These are phyloP conservation scores for Diabrotica virgifera DNA, from an alignment of 1,140 invertebrate genomes.

Conservation along the genomic window DNA sequence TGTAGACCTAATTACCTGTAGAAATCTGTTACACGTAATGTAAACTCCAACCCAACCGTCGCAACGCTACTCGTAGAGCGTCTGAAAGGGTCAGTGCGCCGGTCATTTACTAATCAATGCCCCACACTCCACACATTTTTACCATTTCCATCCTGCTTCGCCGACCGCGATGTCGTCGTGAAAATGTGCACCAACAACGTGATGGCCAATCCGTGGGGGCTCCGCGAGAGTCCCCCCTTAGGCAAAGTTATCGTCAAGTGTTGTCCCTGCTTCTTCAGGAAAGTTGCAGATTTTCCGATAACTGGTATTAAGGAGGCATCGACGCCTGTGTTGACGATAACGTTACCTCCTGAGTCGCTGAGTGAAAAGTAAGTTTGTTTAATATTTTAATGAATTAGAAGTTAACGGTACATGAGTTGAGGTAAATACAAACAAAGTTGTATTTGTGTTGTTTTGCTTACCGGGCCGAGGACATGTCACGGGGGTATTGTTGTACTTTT, in stretches of 20 bases:
- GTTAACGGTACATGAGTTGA: neutral
- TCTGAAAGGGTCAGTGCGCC: constrained; percentile 32
- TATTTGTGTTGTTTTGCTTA: no score
- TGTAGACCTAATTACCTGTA: neutral
- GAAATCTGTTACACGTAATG: constrained; percentile 1
- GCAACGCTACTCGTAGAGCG: constrained; percentile 8
- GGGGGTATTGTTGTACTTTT: neutral
- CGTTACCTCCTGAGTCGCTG: constrained; percentile 18
- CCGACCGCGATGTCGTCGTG: neutral
- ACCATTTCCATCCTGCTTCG: neutral
- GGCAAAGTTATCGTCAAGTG: constrained; percentile 20
- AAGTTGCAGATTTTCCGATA: constrained; percentile 13
- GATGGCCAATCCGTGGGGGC: constrained; percentile 30
- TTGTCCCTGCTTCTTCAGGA: constrained; percentile 26
- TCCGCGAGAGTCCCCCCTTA: constrained; percentile 22
- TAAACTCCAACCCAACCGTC: neutral
- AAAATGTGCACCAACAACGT: constrained; percentile 20
- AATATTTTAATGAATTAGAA: constrained; percentile 1
- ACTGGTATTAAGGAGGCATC: constrained; percentile 13
- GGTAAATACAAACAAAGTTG: neutral
- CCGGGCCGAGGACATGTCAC: neutral
- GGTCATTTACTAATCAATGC: constrained; percentile 41
- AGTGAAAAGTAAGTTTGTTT: constrained; percentile 26
- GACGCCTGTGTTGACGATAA: constrained; percentile 27
- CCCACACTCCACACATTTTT: constrained; percentile 7